Conservation (phyloP, 1,140 invertebrate species). For the Brachionus sp. region DNA sequence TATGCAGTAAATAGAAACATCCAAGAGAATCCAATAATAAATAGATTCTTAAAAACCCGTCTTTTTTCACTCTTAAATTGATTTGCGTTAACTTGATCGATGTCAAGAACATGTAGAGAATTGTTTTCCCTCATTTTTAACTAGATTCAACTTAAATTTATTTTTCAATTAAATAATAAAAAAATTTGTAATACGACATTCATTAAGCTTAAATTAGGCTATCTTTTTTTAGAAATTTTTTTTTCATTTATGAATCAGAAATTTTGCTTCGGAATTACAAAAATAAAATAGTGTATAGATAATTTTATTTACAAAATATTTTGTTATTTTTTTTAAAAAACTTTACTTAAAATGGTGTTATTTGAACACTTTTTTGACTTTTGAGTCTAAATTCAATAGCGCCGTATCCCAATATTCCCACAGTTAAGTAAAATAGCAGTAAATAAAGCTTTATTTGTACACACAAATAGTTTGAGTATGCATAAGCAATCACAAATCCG, state of each 20-base stretch:
- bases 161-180: not conserved
- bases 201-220: not conserved
- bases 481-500: constrained; percentile 87
- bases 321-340: not conserved
- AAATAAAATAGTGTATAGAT: not conserved
- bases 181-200: not conserved
- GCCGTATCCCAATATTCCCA: constrained; percentile 35
- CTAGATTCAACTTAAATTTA: not conserved
- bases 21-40: constrained; percentile 17
- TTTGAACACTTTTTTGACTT: constrained; percentile 39
- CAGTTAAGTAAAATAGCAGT: constrained; percentile 72
- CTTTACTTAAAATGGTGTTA: constrained; percentile 23
- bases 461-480: constrained; percentile 71
- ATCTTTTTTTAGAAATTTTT: not conserved
- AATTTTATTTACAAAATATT: not conserved
- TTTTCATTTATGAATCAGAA: not conserved
- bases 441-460: constrained; percentile 85
- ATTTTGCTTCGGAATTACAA: not conserved
- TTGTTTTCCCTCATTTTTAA: not conserved
- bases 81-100: not conserved
- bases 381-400: constrained; percentile 28
- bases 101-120: not conserved
- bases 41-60: not conserved
- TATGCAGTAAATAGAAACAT: constrained; percentile 29
- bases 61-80: not conserved